Base-by-base conservation (phyloP, 1,140 invertebrate genomes). In the Lineus longissimus region DNA sequence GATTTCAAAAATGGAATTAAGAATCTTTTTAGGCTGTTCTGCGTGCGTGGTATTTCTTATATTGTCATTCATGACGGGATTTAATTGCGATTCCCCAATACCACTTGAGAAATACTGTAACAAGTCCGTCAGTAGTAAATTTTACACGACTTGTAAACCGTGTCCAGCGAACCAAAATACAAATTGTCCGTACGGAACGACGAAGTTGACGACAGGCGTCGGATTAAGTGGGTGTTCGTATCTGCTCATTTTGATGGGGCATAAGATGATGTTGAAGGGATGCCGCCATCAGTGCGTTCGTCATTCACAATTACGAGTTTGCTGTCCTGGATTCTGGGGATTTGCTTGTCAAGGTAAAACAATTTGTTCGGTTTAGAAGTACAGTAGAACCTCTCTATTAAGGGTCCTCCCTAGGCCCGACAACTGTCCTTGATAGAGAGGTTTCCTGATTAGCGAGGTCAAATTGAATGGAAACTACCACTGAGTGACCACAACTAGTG, bases 241-340 rank as follows among this genome's bases (percentile, higher is more conserved):
- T 27, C n/a, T 23, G 25, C 47, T 51, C 6, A 51, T 23, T 7
- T n/a, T 51, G n/a, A 27, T 19, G 19, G 25, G 25, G 6, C n/a
- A 51, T 27, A 19, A 27, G n/a, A 51, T 51, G 25, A 51, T 51
- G 47, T 9, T 51, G 47, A 19, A 19, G 9, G 47, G 47, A 51
- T 51, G 47, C 25, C n/a, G 47, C 9, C 47, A 51, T n/a, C n/a
- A 51, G n/a, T 51, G 47, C 25, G 25, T 19, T 9, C n/a, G 47
- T 6, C 19, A 51, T n/a, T 23, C 19, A 19, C n/a, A 9, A 51
- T 7, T 51, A 7, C n/a, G 47, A 51, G n/a, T 23, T 4, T 51
- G 47, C 25, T 51, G 47, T 27, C n/a, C n/a, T 7, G 47, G 47
- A 51, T 51, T 7, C n/a, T 51, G 47, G 47, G 47, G 47, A 51